Conservation (phyloP, 2,113 vertebrate species). For the Meles meles region DNA sequence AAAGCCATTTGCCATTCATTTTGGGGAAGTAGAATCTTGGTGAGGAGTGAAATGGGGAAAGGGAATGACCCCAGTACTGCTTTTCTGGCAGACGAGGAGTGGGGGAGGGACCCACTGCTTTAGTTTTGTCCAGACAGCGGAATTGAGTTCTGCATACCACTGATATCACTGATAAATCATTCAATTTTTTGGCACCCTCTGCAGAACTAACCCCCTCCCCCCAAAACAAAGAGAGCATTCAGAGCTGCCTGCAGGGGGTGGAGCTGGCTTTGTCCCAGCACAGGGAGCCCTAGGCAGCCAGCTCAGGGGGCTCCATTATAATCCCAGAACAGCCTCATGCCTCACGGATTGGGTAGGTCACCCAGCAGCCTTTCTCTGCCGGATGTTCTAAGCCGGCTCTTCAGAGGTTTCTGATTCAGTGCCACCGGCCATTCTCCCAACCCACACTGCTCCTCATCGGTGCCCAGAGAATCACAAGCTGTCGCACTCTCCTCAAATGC, state of each 20-base stretch:
- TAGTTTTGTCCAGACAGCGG: constrained; percentile 14
- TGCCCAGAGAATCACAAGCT: background rate
- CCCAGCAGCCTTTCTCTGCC: background rate
- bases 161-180: constrained; percentile 15
- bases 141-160: background rate
- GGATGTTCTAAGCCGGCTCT: background rate
- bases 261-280: background rate
- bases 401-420: background rate
- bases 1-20: background rate
- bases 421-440: background rate
- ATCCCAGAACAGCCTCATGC: background rate
- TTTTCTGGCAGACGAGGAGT: background rate
- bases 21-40: background rate
- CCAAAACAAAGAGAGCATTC: constrained; percentile 44
- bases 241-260: background rate
- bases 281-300: background rate
- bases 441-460: background rate
- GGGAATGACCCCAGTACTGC: background rate
- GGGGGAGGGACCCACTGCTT: background rate
- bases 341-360: background rate
- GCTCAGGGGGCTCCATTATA: background rate
- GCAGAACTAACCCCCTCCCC: background rate
- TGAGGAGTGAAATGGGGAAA: background rate
- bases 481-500: background rate
- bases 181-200: constrained; percentile 35